Percentiles rank a stretch among this genome's conserved stretches.
Conservation (phyloP, 2,113 vertebrate genomes). For the Bostrychus sinensis region DNA sequence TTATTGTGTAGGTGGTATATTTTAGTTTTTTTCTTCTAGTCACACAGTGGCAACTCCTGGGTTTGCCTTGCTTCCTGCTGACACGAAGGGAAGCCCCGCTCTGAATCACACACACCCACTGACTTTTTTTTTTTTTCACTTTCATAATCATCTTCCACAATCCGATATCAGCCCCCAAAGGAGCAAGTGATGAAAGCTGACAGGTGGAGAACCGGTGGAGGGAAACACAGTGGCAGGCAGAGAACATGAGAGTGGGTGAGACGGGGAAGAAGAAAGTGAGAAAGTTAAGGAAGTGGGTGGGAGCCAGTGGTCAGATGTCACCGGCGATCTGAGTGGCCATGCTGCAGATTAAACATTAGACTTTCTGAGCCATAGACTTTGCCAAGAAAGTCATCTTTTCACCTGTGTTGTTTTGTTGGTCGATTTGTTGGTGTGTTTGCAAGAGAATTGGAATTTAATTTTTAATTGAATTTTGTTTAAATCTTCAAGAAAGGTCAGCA, state of each 20-base stretch:
- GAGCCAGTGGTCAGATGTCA: slow-evolving; percentile 22
- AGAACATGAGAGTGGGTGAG: slow-evolving; percentile 27
- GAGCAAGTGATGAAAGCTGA: slow-evolving; percentile 37
- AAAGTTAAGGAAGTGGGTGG: slow-evolving; percentile 15
- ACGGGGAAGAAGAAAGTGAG: slow-evolving; percentile 2
- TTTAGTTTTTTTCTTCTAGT: slow-evolving; percentile 21
- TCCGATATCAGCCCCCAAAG: slow-evolving; percentile 34
- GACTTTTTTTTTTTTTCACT: not conserved
- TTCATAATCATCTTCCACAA: slow-evolving; percentile 18
- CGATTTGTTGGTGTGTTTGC: too few species aligned
- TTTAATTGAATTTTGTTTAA: too few species aligned
- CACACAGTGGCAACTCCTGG: slow-evolving; percentile 8
- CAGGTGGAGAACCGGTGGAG: slow-evolving; percentile 6
- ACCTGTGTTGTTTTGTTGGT: too few species aligned
- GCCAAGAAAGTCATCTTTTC: not conserved
- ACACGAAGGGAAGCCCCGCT: slow-evolving; percentile 36
- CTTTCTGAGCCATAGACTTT: not conserved
- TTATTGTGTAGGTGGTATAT: slow-evolving; percentile 18
- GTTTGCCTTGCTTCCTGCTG: slow-evolving; percentile 18
- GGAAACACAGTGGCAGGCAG: slow-evolving; percentile 1
- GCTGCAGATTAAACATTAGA: not conserved
- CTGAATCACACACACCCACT: slow-evolving; percentile 28
- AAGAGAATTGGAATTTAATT: too few species aligned
- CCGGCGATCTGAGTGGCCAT: slow-evolving; percentile 15
- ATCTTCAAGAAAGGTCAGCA: too few species aligned